phyloP scores from a whole-genome alignment of 2,888 invertebrate species.

The Parapristionchus giblindavisi region DNA sequence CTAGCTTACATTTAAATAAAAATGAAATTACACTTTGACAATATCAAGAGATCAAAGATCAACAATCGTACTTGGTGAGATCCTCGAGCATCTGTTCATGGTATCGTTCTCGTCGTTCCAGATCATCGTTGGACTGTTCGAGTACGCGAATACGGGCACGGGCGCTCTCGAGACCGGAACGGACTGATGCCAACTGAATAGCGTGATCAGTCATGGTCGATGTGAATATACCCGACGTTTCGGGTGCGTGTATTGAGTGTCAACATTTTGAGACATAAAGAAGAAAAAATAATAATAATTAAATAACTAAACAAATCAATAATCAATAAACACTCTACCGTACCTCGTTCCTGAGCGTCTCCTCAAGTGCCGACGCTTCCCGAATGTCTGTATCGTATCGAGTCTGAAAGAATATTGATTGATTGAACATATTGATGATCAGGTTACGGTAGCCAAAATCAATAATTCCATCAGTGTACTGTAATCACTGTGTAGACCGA shows the following conservation, averaged over 20 bases:
- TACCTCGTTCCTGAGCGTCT: conserved; percentile 24
- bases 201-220: no score
- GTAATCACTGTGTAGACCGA: no score
- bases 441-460: no score
- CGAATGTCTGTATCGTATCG: conserved; percentile 30
- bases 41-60: neutral
- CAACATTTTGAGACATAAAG: no score
- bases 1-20: no score
- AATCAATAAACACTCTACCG: neutral
- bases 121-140: conserved; percentile 37
- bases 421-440: neutral
- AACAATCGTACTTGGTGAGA: conserved; percentile 19
- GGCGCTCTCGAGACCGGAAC: conserved; percentile 2
- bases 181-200: conserved; percentile 5
- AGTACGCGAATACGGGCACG: conserved; percentile 21
- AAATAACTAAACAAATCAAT: neutral
- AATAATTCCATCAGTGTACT: no score
- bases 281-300: neutral
- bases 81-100: conserved; percentile 37
- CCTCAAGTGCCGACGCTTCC: conserved; percentile 19
- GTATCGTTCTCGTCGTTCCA: conserved; percentile 35
- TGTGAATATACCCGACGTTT: no score
- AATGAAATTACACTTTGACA: neutral
- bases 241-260: no score
- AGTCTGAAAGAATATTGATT: neutral